phyloP scores from a whole-genome alignment of 2,888 invertebrate genomes.

The Drosophila rellima region DNA sequence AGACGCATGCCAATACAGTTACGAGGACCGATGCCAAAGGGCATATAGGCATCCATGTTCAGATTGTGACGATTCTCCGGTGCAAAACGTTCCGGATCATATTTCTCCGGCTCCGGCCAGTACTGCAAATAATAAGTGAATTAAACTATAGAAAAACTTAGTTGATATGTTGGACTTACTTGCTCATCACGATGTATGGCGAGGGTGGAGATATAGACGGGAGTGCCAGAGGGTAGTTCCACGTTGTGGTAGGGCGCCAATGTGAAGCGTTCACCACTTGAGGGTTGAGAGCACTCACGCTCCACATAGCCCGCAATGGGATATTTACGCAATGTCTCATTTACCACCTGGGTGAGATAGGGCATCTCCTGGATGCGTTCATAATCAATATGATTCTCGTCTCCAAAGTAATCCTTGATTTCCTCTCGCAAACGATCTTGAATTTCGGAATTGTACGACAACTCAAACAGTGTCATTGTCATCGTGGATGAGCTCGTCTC shows the following conservation, averaged over 20 bases:
- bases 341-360: constrained; percentile 84
- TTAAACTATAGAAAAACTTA: not conserved
- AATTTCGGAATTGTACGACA: constrained; percentile 82
- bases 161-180: constrained; percentile 38
- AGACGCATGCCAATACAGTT: constrained; percentile 82
- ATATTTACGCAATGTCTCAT: constrained; percentile 80
- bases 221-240: constrained; percentile 66
- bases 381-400: constrained; percentile 80
- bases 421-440: constrained; percentile 85
- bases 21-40: constrained; percentile 78
- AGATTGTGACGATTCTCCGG: constrained; percentile 64
- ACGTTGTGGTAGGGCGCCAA: constrained; percentile 71
- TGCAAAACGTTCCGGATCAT: constrained; percentile 77
- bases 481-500: constrained; percentile 85
- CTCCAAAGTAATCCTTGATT: constrained; percentile 74
- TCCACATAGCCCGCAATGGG: constrained; percentile 72
- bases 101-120: constrained; percentile 75
- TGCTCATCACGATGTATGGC: constrained; percentile 75
- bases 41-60: constrained; percentile 73
- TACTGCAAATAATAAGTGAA: constrained; percentile 45
- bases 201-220: constrained; percentile 71
- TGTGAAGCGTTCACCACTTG: constrained; percentile 60
- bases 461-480: constrained; percentile 84
- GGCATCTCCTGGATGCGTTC: constrained; percentile 84
- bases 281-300: constrained; percentile 65